Base-by-base conservation (phyloP, 1,140 invertebrate genomes). In the Apis cerana region DNA sequence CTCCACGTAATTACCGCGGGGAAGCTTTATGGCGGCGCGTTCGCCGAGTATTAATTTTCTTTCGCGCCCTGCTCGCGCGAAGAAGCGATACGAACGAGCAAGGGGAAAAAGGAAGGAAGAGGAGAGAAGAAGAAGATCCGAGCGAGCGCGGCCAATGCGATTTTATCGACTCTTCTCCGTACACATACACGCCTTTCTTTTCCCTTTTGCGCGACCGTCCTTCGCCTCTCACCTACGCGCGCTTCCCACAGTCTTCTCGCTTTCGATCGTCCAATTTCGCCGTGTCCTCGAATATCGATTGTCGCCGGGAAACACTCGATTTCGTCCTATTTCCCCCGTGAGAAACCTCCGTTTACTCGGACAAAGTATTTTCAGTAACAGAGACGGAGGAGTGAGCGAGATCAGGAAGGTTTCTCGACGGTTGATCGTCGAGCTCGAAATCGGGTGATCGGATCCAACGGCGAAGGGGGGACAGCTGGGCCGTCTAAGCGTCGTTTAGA, bases 21-120 rank as follows among this genome's bases (percentile, higher is more conserved):
- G 88, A 93, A 93, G 91, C 92, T 93, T 93, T 92, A 93, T 91
- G 91, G 87, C 82, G 86, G 72, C 75, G 81, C 85, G 89, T 86
- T 91, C 79, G 78, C 74, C 84, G 90, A 90, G 90, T 92, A 93
- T 93, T 93, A 93, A 93, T 93, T 93, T 92, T 90, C 90, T 92
- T 85, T 89, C 82, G 87, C 88, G 77, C 80, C 79, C 76, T 80
- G 77, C 19, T 58, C 10, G 76, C 64, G 33, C 61, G 70, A 81
- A 80, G 78, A 84, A 48, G 64, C 68, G 33, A 74, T 33, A 48
- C 72, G 58, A 8, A 62, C 74, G 81, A 83, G 83, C 65, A 70
- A 88, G 83, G 19, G 43, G 77, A 13, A 64, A 68, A 52, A 50
- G 27, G 2, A 27, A 84, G 83, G 80, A 76, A 83, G 62, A 21